Percentiles rank a stretch among this genome's conserved stretches.
Conservation (phyloP, 2,113 vertebrate species). For the Chionomys nivalis region DNA sequence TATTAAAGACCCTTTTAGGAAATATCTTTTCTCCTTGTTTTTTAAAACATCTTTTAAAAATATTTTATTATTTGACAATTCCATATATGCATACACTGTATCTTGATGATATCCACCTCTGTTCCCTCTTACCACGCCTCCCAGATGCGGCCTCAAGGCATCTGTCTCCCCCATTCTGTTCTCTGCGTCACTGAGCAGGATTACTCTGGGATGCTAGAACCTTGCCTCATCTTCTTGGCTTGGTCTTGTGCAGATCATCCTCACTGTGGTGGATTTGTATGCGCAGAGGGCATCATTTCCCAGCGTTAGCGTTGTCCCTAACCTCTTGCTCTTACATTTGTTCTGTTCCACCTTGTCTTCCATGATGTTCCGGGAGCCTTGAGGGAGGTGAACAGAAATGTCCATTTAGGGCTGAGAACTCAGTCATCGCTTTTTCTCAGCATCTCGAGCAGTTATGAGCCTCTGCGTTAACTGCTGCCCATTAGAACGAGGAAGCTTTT, state of each 20-base stretch:
- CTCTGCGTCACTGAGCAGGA: no score
- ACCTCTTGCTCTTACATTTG: background rate
- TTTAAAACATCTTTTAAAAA: background rate
- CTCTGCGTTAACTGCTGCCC: background rate
- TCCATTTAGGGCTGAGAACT: no score
- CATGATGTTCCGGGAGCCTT: background rate
- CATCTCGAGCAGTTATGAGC: background rate
- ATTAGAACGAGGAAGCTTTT: no score
- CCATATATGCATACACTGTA: background rate
- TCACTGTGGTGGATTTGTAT: background rate
- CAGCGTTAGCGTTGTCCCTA: background rate
- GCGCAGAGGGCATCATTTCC: no score
- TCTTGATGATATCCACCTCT: background rate
- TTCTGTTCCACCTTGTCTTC: background rate
- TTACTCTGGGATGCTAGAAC: background rate
- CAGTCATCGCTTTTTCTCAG: no score
- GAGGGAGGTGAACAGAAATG: background rate
- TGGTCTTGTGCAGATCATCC: background rate
- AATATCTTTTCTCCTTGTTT: background rate
- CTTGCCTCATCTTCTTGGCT: background rate
- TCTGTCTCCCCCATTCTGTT: background rate
- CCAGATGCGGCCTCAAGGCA: no score
- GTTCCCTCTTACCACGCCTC: background rate
- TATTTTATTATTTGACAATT: background rate
- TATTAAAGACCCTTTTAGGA: background rate